Evolutionary conservation across 2,797 vertebrate species (phyloP).

Genomic region (Sebastes minor): DNA sequence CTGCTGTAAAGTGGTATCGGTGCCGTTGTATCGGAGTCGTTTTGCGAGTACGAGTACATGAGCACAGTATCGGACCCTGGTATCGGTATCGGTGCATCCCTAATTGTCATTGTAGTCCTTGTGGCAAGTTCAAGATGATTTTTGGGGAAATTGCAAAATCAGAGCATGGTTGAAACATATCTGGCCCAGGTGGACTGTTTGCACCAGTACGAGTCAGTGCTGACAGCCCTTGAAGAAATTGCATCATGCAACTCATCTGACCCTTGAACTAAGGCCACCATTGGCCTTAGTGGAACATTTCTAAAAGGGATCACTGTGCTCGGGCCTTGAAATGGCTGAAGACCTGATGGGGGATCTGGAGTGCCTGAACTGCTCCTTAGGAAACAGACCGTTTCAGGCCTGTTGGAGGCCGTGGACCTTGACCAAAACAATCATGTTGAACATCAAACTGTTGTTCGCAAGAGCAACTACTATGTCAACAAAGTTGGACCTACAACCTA

Average conservation of each 20-base stretch:
- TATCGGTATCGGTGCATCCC: too few relatives aligned
- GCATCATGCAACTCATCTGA: neutral
- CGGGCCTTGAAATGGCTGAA: neutral
- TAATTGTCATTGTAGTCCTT: too few relatives aligned
- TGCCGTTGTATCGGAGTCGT: too few relatives aligned
- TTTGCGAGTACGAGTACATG: too few relatives aligned
- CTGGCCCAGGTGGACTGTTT: too few relatives aligned
- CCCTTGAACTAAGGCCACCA: neutral
- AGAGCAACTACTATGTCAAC: neutral
- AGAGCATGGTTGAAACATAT: too few relatives aligned
- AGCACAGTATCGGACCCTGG: too few relatives aligned
- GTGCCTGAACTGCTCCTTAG: neutral
- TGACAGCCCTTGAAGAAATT: neutral
- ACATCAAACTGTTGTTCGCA: neutral
- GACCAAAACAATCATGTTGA: neutral
- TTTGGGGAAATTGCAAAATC: too few relatives aligned
- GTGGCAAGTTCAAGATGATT: too few relatives aligned
- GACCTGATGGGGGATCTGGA: neutral
- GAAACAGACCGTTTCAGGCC: neutral
- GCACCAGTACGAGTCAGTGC: too few relatives aligned
- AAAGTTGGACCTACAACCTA: neutral
- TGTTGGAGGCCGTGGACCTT: neutral
- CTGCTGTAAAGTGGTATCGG: too few relatives aligned
- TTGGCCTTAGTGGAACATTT: neutral
- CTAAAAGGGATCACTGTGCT: neutral